phyloP scores from a whole-genome alignment of 1,140 invertebrate species.

The Coptotermes formosanus region DNA sequence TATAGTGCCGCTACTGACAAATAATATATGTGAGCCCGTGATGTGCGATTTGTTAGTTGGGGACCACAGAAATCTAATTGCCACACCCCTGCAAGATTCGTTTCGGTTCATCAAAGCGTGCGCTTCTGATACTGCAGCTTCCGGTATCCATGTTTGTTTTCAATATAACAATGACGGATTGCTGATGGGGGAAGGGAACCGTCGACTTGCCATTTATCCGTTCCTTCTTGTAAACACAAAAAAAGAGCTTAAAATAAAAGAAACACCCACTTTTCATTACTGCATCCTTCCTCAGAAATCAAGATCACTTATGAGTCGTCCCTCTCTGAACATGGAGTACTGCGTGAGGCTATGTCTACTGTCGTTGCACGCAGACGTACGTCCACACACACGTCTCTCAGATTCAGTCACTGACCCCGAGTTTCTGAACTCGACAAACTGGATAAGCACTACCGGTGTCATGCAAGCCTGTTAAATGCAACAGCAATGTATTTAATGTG shows the following conservation, averaged over 20 bases:
- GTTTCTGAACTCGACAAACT: background rate
- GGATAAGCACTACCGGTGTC: background rate
- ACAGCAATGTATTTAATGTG: too few relatives aligned
- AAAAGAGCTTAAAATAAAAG: background rate
- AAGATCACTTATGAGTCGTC: background rate
- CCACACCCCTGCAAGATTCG: background rate
- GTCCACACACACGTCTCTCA: background rate
- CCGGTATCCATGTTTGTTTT: conserved; percentile 9
- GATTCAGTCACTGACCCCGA: background rate
- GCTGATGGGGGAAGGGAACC: background rate
- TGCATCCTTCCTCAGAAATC: background rate
- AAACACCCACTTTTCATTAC: background rate
- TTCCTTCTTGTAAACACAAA: too few relatives aligned
- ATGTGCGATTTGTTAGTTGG: too few relatives aligned
- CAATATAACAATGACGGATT: conserved; percentile 12
- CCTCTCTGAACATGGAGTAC: background rate
- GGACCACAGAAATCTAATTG: too few relatives aligned
- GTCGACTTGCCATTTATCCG: background rate
- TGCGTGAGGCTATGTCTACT: background rate
- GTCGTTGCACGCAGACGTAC: background rate
- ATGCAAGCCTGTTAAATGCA: too few relatives aligned
- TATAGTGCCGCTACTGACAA: too few relatives aligned
- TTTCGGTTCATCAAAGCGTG: conserved; percentile 4
- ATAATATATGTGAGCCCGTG: too few relatives aligned
- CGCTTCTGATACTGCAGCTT: background rate